Conservation (phyloP, 2,113 vertebrate genomes). For the Irena cyanogastra region DNA sequence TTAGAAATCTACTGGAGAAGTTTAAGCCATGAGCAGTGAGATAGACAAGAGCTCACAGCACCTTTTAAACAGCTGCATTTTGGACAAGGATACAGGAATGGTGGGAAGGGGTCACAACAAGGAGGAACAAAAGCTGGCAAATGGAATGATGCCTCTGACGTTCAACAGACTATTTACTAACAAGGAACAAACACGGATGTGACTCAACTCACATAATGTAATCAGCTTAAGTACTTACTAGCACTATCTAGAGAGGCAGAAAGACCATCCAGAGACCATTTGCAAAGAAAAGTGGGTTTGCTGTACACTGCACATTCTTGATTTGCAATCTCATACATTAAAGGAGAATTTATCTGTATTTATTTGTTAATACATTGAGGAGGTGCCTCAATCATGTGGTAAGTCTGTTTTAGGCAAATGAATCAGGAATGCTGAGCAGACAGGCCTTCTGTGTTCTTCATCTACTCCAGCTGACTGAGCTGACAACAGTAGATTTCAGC, state of each 20-base stretch:
- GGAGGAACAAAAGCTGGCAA: not conserved
- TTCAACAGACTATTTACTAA: not conserved
- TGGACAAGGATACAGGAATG: not conserved
- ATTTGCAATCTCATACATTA: not conserved
- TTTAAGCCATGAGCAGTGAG: not conserved
- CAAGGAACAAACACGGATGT: not conserved
- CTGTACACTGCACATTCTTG: not conserved
- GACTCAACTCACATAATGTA: not conserved
- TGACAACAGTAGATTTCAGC: not conserved
- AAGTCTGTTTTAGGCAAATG: not conserved
- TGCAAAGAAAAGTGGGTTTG: not conserved
- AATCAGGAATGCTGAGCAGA: not conserved
- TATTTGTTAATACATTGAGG: not conserved
- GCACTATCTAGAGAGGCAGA: not conserved
- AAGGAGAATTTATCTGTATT: not conserved
- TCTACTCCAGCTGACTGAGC: not conserved
- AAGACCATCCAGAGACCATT: not conserved
- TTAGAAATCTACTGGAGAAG: not conserved
- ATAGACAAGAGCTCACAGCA: not conserved
- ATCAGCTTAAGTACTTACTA: not conserved
- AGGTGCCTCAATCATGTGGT: not conserved
- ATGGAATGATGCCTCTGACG: not conserved
- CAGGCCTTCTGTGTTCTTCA: fast-evolving
- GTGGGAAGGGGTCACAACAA: not conserved
- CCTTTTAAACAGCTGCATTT: not conserved